phyloP scores from a whole-genome alignment of 2,888 invertebrate species.

The Synanthedon andrenaeformis region DNA sequence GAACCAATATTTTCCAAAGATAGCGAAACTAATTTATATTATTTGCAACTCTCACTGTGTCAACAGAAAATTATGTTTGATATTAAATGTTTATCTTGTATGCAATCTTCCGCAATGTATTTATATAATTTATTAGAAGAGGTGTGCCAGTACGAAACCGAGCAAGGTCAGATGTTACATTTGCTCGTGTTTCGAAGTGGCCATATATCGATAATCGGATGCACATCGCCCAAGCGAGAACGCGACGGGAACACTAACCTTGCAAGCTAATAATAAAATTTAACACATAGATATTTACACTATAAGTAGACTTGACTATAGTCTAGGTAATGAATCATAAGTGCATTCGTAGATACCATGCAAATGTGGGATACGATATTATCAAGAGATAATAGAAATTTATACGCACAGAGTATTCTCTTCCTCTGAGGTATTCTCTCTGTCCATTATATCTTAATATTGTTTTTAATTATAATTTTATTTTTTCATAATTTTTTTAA shows the following conservation, averaged over 20 bases:
- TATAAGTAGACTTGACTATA: constrained; percentile 31
- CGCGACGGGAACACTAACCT: constrained; percentile 55
- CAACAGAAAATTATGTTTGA: no score
- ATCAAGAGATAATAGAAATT: not conserved
- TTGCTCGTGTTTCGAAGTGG: not conserved
- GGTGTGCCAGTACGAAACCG: constrained; percentile 6
- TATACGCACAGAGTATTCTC: not conserved
- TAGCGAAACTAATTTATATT: no score
- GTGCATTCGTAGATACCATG: constrained; percentile 9
- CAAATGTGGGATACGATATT: constrained; percentile 14
- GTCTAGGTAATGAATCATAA: constrained; percentile 23
- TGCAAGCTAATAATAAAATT: constrained; percentile 57
- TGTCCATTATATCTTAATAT: no score
- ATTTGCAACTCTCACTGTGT: no score
- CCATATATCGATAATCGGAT: constrained; percentile 1
- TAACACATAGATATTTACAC: constrained; percentile 29
- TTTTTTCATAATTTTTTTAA: no score
- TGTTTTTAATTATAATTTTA: no score
- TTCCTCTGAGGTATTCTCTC: no score
- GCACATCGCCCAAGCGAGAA: constrained; percentile 21
- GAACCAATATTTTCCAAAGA: no score
- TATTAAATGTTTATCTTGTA: no score
- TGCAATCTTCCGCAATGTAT: not conserved
- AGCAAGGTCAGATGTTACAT: constrained; percentile 11
- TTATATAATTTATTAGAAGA: not conserved